Conservation (phyloP, 2,888 invertebrate genomes). For the Mesopsocus fuscifrons region DNA sequence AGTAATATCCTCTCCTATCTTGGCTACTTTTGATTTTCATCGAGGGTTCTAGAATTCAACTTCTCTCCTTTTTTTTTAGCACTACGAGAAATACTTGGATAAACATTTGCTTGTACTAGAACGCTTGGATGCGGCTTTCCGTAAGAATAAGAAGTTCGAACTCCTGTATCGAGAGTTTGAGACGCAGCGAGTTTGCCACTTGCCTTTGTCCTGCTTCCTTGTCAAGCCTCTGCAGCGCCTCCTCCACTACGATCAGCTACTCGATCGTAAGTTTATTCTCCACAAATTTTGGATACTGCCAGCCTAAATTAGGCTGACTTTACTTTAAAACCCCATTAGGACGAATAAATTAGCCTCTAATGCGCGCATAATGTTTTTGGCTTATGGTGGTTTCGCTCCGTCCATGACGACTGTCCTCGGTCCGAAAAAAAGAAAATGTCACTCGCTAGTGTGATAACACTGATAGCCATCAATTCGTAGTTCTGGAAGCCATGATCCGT, state of each 20-base stretch:
- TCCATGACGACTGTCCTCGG: slow-evolving; percentile 11
- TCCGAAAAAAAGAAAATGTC: slow-evolving; percentile 6
- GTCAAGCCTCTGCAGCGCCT: slow-evolving; percentile 69
- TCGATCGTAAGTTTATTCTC: slow-evolving; percentile 40
- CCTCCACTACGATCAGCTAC: slow-evolving; percentile 58
- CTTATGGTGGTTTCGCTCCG: no score
- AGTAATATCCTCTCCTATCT: no score
- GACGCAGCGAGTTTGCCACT: slow-evolving; percentile 64
- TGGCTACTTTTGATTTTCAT: no score
- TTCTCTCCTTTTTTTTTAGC: slow-evolving; percentile 23
- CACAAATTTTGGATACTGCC: slow-evolving; percentile 3
- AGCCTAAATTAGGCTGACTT: neutral
- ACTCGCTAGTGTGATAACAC: no score
- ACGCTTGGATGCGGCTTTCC: slow-evolving; percentile 58
- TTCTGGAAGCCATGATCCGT: slow-evolving; percentile 10
- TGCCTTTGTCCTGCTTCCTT: slow-evolving; percentile 66
- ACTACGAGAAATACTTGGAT: slow-evolving; percentile 52
- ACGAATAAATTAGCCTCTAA: no score
- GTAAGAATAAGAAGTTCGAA: slow-evolving; percentile 46
- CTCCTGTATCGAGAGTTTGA: slow-evolving; percentile 59
- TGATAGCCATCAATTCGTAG: no score
- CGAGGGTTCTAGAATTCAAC: no score
- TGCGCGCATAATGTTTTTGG: neutral
- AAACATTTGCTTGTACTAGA: slow-evolving; percentile 58
- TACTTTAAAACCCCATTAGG: no score